Percentiles rank a stretch among this genome's conserved stretches.
Conservation (phyloP, 1,140 invertebrate genomes). For the Tetramorium parvispinum region DNA sequence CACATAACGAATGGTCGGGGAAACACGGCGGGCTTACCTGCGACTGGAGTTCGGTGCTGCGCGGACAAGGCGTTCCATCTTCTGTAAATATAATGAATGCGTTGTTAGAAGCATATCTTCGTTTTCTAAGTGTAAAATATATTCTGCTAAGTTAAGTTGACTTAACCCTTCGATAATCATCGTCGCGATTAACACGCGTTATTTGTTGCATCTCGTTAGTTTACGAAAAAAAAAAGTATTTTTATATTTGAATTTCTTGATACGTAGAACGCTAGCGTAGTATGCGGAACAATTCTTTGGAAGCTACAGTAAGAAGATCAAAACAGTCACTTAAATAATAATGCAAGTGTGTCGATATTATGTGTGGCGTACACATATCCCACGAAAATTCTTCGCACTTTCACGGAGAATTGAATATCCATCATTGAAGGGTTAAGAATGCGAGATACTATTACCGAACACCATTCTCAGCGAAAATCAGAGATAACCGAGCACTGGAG, state of each 20-base stretch:
- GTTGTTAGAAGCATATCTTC: slow-evolving; percentile 40
- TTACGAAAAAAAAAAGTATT: slow-evolving; percentile 30
- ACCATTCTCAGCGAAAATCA: slow-evolving; percentile 24
- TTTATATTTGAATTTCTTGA: slow-evolving; percentile 23
- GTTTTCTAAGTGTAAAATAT: slow-evolving; percentile 34
- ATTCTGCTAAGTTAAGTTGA: slow-evolving; percentile 43
- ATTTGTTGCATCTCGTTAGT: slow-evolving; percentile 45
- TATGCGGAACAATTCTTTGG: not conserved
- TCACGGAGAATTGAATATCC: not conserved
- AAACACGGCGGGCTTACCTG: slow-evolving; percentile 24
- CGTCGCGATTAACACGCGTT: slow-evolving; percentile 38
- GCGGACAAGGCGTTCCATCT: slow-evolving; percentile 35
- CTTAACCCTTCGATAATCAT: slow-evolving; percentile 54
- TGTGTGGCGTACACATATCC: not conserved
- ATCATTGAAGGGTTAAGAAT: slow-evolving; percentile 38
- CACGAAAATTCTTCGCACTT: not conserved
- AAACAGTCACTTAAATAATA: slow-evolving; percentile 15
- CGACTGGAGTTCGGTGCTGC: slow-evolving; percentile 49
- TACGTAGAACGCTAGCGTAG: not conserved
- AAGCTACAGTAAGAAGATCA: not conserved
- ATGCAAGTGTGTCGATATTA: not conserved
- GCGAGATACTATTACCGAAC: slow-evolving; percentile 28
- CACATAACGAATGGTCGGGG: not conserved
- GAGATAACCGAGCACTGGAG: not conserved
- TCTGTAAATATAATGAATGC: slow-evolving; percentile 44